These are phyloP conservation scores for Chroicocephalus ridibundus DNA, from an alignment of 2,113 vertebrate species.

Conservation along the genomic window DNA sequence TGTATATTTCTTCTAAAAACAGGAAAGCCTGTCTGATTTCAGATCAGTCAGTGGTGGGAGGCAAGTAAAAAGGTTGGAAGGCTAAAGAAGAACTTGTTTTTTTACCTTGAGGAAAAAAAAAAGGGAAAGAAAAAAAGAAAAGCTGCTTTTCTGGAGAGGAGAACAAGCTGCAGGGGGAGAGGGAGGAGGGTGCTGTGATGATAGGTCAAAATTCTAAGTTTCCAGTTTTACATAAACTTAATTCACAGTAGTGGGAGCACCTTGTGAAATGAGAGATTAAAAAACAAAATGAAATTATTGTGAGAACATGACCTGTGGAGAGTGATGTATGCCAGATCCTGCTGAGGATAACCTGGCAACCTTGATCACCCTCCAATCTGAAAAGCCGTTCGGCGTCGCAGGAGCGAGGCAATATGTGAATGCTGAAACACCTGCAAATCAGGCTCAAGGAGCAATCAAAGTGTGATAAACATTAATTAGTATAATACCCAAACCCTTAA, in stretches of 20 bases:
- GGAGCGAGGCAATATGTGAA: neutral
- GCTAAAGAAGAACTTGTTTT: neutral
- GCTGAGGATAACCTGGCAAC: conserved; percentile 24
- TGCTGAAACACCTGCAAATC: conserved; percentile 66
- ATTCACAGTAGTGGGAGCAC: neutral
- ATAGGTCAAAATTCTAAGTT: neutral
- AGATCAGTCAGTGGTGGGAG: neutral
- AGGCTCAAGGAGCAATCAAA: conserved; percentile 68
- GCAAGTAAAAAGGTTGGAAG: neutral
- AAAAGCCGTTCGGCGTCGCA: neutral
- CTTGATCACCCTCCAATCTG: conserved; percentile 19
- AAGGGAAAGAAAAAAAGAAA: neutral
- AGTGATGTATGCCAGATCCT: neutral
- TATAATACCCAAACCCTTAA: conserved; percentile 62
- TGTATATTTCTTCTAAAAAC: neutral
- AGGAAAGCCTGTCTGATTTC: neutral
- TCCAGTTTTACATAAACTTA: neutral
- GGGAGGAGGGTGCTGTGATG: neutral
- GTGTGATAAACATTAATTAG: conserved; percentile 69
- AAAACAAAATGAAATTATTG: neutral
- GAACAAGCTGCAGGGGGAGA: neutral
- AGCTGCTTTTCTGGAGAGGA: neutral
- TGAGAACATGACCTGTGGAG: neutral
- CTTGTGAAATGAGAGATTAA: neutral
- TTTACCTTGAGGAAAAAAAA: neutral